Base-by-base conservation (phyloP, 2,888 invertebrate species). In the Euzophera pinguis region DNA sequence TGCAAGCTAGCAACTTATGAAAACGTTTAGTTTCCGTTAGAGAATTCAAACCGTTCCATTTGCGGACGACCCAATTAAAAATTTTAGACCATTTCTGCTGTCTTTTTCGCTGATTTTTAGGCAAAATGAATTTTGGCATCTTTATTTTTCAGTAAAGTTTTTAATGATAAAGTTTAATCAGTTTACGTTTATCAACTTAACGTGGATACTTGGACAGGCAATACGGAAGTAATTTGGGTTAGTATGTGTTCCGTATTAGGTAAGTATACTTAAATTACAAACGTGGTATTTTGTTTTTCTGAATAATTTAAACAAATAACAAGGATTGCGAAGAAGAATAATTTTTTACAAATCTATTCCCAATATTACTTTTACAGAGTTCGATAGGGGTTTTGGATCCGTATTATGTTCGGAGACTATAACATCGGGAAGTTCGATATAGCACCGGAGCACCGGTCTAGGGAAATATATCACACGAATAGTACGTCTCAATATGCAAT, bases 401-500 rank as follows among this genome's bases (percentile, higher is more conserved):
- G 45, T 45, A 45, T 48, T 48, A 48, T 32, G 39, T 50, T 39
- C 27, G 17, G 27, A 50, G 41, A 29, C 71, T 77, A 73, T 81
- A 78, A 80, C 71, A 74, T 68, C 60, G 71, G 63, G 8, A 64
- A 57, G 63, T 59, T 64, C 57, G 16, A 39, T 50, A 39, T 39
- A 39, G 16, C 39, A 41, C 6, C 35, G 37, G 9, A 43, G 29
- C 43, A 43, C 43, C 13, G 43, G 50, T 43, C 50, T 51, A 51
- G 64, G 65, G 64, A 70, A 74, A 83, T 83, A 81, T 81, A 81
- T 83, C 83, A 83, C 67, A 74, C 61, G 78, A 76, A 83, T 76
- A 81, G 72, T 84, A 84, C 81, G 81, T 85, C 84, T 86, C 89
- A 90, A 89, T 88, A 88, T 85, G 85, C 86, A 87, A 87, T 88